A percentile compares a stretch with the other conserved stretches of the same genome.
phyloP scores from a whole-genome alignment of 2,797 vertebrate genomes.

The Avahi laniger region DNA sequence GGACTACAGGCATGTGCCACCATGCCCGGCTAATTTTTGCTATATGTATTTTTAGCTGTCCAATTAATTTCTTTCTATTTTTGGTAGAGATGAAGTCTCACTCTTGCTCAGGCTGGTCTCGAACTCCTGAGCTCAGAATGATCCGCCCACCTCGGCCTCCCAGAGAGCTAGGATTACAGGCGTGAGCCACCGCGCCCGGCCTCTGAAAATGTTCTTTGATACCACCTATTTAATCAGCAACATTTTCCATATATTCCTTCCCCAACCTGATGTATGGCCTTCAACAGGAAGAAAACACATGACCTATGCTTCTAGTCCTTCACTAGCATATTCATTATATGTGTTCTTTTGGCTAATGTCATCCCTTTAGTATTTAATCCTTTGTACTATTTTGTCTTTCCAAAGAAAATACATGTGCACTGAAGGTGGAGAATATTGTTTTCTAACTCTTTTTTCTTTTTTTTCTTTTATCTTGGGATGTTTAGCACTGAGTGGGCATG shows the following conservation, averaged over 20 bases:
- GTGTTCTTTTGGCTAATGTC: background rate
- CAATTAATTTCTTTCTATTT: too few relatives aligned
- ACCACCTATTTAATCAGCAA: background rate
- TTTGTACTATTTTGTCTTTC: background rate
- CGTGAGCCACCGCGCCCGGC: too few relatives aligned
- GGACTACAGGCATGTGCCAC: too few relatives aligned
- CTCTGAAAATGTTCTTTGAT: constrained; percentile 26
- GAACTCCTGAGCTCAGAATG: too few relatives aligned
- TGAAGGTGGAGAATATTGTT: background rate
- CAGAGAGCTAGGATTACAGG: too few relatives aligned
- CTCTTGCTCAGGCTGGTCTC: too few relatives aligned
- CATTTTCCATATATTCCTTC: background rate
- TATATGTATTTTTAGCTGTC: too few relatives aligned
- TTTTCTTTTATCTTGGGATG: background rate
- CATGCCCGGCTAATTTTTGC: too few relatives aligned
- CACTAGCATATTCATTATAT: background rate
- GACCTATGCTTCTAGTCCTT: background rate
- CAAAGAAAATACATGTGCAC: background rate
- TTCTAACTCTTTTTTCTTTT: background rate
- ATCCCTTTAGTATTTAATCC: background rate
- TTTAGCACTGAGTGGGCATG: background rate
- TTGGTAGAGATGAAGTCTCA: too few relatives aligned
- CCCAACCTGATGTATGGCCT: background rate
- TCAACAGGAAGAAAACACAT: background rate
- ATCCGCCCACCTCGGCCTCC: too few relatives aligned